phyloP scores from a whole-genome alignment of 1,140 invertebrate genomes.

The Brachionus asplanchnoidis region DNA sequence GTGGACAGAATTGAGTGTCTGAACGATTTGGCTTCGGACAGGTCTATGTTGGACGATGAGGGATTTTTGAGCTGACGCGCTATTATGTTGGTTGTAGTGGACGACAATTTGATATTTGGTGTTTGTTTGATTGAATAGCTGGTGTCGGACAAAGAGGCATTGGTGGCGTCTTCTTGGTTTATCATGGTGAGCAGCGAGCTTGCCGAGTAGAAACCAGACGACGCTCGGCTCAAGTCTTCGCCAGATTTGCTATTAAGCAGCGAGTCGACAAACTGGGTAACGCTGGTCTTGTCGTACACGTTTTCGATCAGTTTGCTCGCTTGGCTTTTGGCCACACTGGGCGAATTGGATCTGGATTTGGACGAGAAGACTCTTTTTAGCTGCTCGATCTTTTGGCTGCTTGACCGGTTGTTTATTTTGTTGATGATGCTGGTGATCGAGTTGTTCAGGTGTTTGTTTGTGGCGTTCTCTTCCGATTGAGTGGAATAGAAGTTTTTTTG shows the following conservation, averaged over 20 bases:
- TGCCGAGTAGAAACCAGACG: not conserved
- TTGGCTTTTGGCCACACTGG: not conserved
- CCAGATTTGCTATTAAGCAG: not conserved
- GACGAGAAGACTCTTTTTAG: not conserved
- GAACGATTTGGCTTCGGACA: not conserved
- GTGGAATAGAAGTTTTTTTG: constrained; percentile 20
- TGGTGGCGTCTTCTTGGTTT: not conserved
- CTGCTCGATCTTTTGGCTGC: not conserved
- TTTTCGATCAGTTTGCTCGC: not conserved
- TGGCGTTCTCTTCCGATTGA: not conserved
- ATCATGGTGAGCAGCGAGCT: not conserved
- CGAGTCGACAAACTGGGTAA: constrained; percentile 11
- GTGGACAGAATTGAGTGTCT: not conserved
- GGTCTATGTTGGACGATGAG: not conserved
- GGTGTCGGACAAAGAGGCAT: not conserved
- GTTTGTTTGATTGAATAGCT: not conserved
- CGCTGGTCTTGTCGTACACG: constrained; percentile 10
- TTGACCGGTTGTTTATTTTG: not conserved
- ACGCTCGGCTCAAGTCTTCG: not conserved
- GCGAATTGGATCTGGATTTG: not conserved
- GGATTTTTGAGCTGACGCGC: not conserved
- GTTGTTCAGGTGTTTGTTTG: constrained; percentile 9
- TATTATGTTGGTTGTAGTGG: not conserved
- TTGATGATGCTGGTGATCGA: constrained; percentile 8
- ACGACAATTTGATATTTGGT: not conserved